Conservation (phyloP, 2,797 vertebrate genomes). For the Ctenopoma kingsleyae region DNA sequence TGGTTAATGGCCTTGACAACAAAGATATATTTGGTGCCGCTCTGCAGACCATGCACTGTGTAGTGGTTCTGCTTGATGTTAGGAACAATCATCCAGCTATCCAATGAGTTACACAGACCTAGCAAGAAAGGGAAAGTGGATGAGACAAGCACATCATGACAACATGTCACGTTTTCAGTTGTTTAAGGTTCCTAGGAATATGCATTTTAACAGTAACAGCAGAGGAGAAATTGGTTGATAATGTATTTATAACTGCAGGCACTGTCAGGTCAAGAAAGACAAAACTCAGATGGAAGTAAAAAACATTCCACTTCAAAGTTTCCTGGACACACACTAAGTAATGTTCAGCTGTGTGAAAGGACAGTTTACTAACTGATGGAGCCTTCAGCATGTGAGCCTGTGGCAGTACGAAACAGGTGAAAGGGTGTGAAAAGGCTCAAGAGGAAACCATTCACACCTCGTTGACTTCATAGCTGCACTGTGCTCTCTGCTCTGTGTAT, state of each 20-base stretch:
- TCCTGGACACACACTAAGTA: constrained; percentile 1
- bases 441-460: constrained; percentile 66
- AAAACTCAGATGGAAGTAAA: not conserved
- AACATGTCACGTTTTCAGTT: not conserved
- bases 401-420: constrained; percentile 37
- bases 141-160: not conserved
- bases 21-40: constrained; percentile 98
- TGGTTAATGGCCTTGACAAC: constrained; percentile 99
- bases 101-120: constrained; percentile 84
- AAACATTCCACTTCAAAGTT: not conserved
- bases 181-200: not conserved
- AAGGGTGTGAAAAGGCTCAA: constrained; percentile 53
- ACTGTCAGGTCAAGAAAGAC: not conserved
- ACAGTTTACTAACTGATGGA: constrained; percentile 12
- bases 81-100: constrained; percentile 99
- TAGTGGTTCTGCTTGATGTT: constrained; percentile 99
- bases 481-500: constrained; percentile 16
- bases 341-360: constrained; percentile 19
- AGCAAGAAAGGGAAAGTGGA: not conserved
- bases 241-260: not conserved
- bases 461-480: constrained; percentile 40
- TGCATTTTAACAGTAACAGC: not conserved
- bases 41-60: constrained; percentile 97
- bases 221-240: not conserved
- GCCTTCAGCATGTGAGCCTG: constrained; percentile 13